Percentiles rank a stretch among this genome's conserved stretches.
Evolutionary conservation across 2,888 invertebrate genomes (phyloP).

Genomic region (Cheilosia scutellata): DNA sequence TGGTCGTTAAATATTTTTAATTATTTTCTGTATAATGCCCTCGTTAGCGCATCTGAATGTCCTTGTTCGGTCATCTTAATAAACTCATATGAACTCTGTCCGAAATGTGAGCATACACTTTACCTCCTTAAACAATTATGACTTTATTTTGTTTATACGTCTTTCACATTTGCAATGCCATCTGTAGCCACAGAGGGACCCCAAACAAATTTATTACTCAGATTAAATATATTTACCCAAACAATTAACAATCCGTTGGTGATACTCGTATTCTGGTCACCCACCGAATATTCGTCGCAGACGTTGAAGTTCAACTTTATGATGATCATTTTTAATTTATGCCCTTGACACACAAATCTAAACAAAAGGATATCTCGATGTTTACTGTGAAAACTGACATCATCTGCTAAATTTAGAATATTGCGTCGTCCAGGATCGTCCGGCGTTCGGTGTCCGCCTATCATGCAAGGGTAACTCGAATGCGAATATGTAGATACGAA

Average conservation of each 20-base stretch:
- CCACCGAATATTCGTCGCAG: constrained; percentile 17
- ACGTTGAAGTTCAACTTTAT: constrained; percentile 1
- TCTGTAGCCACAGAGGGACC: not conserved
- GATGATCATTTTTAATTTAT: constrained; percentile 41
- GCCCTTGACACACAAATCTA: constrained; percentile 61
- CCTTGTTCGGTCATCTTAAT: not conserved
- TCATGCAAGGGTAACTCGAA: constrained; percentile 23
- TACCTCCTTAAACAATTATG: not conserved
- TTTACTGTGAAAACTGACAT: constrained; percentile 57
- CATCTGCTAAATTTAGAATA: constrained; percentile 67
- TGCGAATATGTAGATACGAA: not conserved
- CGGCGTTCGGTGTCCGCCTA: not conserved
- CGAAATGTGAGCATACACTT: not conserved
- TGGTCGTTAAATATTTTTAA: too few species aligned
- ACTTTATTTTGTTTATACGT: not conserved
- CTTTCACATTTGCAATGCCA: not conserved
- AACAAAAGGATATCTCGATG: constrained; percentile 57
- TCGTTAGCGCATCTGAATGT: too few species aligned
- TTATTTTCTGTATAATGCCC: too few species aligned
- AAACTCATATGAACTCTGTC: not conserved
- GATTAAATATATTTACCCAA: constrained; percentile 25
- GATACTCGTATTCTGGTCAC: constrained; percentile 24
- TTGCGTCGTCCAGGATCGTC: constrained; percentile 50
- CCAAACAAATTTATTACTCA: constrained; percentile 6
- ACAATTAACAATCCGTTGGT: constrained; percentile 53